These are phyloP conservation scores for Drosophila stalkeri DNA, from an alignment of 2,888 invertebrate species.

Conservation along the genomic window DNA sequence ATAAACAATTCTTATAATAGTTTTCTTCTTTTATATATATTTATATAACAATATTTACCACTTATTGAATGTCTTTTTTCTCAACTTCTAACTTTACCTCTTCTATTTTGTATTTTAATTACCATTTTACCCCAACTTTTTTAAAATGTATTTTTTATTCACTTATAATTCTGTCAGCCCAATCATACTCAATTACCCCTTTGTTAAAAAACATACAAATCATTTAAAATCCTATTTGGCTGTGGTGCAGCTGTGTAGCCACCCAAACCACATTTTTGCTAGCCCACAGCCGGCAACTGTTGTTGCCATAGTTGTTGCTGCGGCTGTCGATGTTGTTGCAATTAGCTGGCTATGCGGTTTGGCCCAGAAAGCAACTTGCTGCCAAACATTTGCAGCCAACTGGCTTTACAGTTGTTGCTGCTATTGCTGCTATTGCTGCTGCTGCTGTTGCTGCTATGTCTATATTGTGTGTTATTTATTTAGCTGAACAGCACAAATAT, in stretches of 20 bases:
- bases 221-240: constrained; percentile 22
- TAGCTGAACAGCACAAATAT: constrained; percentile 43
- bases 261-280: constrained; percentile 69
- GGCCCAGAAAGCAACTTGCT: constrained; percentile 76
- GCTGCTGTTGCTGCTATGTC: constrained; percentile 38
- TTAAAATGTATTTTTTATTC: neutral
- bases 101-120: too few species aligned
- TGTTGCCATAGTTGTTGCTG: constrained; percentile 25
- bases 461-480: constrained; percentile 41
- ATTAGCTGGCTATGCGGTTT: constrained; percentile 76
- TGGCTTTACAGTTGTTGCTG: constrained; percentile 30
- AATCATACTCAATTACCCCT: constrained; percentile 3
- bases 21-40: too few species aligned
- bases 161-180: neutral
- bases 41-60: too few species aligned
- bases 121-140: too few species aligned
- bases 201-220: constrained; percentile 16
- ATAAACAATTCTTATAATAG: too few species aligned
- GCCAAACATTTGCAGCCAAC: constrained; percentile 55
- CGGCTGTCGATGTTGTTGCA: constrained; percentile 55
- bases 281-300: constrained; percentile 55
- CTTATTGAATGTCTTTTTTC: too few species aligned
- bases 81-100: too few species aligned
- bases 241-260: constrained; percentile 57
- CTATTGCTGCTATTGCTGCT: constrained; percentile 27